A percentile compares a stretch with the other conserved stretches of the same genome.
phyloP scores from a whole-genome alignment of 1,140 invertebrate species.

The Leptoteleia sp. region DNA sequence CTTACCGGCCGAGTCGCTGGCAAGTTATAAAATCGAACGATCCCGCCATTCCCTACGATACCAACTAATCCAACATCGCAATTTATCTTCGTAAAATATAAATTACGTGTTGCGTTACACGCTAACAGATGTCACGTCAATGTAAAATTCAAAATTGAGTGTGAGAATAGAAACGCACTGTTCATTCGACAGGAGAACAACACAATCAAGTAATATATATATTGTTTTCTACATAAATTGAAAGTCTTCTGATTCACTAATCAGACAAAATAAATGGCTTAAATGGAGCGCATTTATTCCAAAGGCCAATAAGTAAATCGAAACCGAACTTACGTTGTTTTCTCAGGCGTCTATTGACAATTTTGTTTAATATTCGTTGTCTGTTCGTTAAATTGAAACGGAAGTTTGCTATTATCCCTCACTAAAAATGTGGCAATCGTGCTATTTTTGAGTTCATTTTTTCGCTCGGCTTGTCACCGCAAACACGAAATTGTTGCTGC shows the following conservation, averaged over 20 bases:
- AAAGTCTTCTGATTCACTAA: no score
- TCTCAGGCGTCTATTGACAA: constrained; percentile 34
- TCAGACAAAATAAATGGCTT: no score
- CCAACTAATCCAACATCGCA: no score
- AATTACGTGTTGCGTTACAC: no score
- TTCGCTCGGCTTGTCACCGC: background rate
- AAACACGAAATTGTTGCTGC: background rate
- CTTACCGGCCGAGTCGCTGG: no score
- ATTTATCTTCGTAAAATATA: no score
- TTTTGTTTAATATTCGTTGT: constrained; percentile 29
- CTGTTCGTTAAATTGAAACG: background rate
- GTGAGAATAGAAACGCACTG: constrained; percentile 33
- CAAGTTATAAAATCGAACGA: no score
- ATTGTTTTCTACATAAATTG: no score
- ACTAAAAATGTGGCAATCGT: constrained; percentile 3
- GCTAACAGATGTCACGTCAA: background rate
- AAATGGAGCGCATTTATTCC: no score
- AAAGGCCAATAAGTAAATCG: no score
- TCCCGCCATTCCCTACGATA: no score
- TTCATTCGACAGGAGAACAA: constrained; percentile 14
- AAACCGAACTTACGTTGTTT: no score
- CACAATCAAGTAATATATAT: constrained; percentile 43
- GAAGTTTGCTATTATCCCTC: background rate
- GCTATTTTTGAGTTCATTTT: background rate
- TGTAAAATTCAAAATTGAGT: constrained; percentile 17